Evolutionary conservation across 2,888 invertebrate genomes (phyloP), one percentile per base, ranked within the genome.

Genomic region (Thyatira batis): DNA sequence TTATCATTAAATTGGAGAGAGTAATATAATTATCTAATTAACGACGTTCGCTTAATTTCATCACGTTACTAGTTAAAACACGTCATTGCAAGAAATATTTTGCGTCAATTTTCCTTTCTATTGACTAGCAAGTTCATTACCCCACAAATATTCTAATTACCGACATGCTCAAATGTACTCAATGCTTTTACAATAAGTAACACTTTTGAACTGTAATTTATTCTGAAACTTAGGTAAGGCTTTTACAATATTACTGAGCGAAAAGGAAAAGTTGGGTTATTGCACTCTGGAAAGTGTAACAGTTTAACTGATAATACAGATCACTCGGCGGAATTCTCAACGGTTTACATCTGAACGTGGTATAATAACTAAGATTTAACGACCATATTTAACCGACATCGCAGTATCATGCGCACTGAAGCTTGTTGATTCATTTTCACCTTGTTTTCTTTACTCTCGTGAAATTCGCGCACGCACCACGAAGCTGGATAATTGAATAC

Each of bases 351-450:
- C 6, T 17, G 13, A 13, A 13, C 33, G 13, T n/a, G 39, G 17
- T 17, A 17, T 39, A 39, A 39, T 39, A 39, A 17, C 39, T 2
- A 8, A 39, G 5, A 39, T 39, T 39, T 39, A 33, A 39, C 39
- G 13, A 39, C n/a, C 13, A 39, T 33, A 33, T 39, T 39, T 39
- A 17, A 1, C 17, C 17, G 33, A 39, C 39, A 57, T 57, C 55
- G 46, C 52, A 60, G 54, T 55, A 56, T 59, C 55, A 68, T 73
- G 84, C 75, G 77, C 87, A 84, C 70, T 84, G 78, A 84, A 82
- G 80, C 87, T 84, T 71, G 65, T 17, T 63, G 76, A 78, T 73
- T 73, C 56, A 88, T 87, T 92, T 92, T 91, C 91, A 87, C 91
- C 39, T 13, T 75, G 81, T 85, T 85, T 87, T 86, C 82, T 82